A percentile compares a stretch with the other conserved stretches of the same genome.
These are phyloP conservation scores for Chaetodon trifasciatus DNA, from an alignment of 2,797 vertebrate species.

Conservation along the genomic window DNA sequence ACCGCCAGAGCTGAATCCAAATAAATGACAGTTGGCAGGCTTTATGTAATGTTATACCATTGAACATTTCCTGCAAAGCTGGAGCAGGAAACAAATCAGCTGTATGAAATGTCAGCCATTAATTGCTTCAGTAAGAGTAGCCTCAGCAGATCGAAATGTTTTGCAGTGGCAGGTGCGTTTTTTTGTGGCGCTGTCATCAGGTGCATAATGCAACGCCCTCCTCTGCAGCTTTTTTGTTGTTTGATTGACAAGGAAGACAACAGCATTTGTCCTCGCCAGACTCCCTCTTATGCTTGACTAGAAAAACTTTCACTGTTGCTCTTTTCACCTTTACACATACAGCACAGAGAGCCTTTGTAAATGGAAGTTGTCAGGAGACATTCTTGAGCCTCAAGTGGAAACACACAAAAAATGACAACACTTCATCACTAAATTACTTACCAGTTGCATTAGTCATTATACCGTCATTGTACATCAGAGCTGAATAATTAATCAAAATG, in stretches of 20 bases:
- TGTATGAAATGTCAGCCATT: not conserved
- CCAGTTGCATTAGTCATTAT: not conserved
- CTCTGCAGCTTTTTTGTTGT: not conserved
- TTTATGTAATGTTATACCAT: not conserved
- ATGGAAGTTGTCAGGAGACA: not conserved
- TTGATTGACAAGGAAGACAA: conserved; percentile 29
- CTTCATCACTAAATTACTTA: not conserved
- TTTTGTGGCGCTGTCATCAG: conserved; percentile 47
- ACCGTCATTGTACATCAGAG: not conserved
- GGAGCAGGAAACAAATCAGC: not conserved
- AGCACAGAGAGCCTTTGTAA: not conserved
- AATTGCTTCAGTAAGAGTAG: not conserved
- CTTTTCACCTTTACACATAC: not conserved
- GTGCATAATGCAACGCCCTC: conserved; percentile 13
- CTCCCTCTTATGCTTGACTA: conserved; percentile 7
- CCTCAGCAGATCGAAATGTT: not conserved
- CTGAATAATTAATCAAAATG: no score
- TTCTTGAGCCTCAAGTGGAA: not conserved
- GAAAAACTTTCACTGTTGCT: not conserved
- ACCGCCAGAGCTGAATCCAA: not conserved
- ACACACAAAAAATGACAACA: not conserved
- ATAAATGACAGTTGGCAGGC: not conserved
- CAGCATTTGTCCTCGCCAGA: conserved; percentile 24
- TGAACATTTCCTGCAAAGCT: not conserved
- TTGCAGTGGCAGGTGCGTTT: not conserved